Base-by-base conservation (phyloP, 2,113 vertebrate genomes). In the Tapirus terrestris region DNA sequence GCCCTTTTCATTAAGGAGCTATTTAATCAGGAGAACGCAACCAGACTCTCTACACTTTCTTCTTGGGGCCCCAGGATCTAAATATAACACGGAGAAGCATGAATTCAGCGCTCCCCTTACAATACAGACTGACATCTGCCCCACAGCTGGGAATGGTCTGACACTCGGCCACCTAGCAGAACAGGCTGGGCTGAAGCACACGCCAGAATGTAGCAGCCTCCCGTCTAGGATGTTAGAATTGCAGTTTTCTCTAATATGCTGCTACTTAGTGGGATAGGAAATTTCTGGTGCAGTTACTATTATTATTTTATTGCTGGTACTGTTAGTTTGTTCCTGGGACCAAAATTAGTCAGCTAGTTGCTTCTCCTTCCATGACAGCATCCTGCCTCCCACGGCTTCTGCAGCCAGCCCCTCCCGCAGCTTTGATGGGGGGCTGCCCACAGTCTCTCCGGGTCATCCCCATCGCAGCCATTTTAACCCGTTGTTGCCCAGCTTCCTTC, bases 201-300 rank as follows among this genome's bases (percentile, higher is more conserved):
- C 4, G 3, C 21, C 82, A 53, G 70, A 31, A 5, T 3, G 0
- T 4, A 6, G 61, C 4, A 10, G 5, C 23, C 45, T 72, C 29
- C 73, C 2, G 0, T 8, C 93, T 2, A 14, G 82, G 73, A 48
- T 2, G 39, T 21, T 14, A 2, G 9, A 8, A 5, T 1, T 33
- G 21, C 70, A 9, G 77, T 33, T 56, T 45, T 18, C 51, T 33
- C 53, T 23, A 1, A 17, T 33, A 25, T 3, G 18, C 91, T 16
- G 0, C 61, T n/a, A 0, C 16, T 31, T 17, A 4, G 36, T 0
- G 18, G 73, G 53, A 1, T 23, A 31, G 20, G 56, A 61, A 9
- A 3, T 23, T 43, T 56, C 27, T 1, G 3, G 33, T 13, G 77
- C 53, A 20, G 18, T 29, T 5, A 23, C 16, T 9, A 2, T 18